Evolutionary conservation across 2,113 vertebrate genomes (phyloP).

Genomic region (Ahaetulla prasina): DNA sequence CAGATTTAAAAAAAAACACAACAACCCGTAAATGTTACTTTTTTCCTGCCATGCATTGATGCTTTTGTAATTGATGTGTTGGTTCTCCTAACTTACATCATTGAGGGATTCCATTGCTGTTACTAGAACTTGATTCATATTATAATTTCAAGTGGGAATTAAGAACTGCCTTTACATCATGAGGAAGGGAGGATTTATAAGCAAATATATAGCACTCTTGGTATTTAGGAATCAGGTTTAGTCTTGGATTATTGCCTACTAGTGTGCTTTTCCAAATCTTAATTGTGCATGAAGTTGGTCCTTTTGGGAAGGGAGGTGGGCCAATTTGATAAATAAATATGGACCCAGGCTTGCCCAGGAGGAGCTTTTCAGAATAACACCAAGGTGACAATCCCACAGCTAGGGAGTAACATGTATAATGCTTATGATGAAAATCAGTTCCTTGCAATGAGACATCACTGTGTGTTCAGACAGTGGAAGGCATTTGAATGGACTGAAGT

Average conservation of each 20-base stretch:
- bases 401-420: neutral
- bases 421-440: neutral
- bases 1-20: slow-evolving; percentile 25
- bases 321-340: slow-evolving; percentile 4
- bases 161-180: neutral
- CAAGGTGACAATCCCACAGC: neutral
- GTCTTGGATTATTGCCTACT: neutral
- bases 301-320: slow-evolving; percentile 2
- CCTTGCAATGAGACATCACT: neutral
- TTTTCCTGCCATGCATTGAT: neutral
- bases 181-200: neutral
- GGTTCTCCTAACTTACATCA: neutral
- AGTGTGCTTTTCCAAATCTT: slow-evolving; percentile 5
- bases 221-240: neutral
- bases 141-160: neutral
- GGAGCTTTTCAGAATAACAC: neutral
- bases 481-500: neutral
- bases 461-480: neutral
- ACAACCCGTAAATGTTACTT: slow-evolving; percentile 12
- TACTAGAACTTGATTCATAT: neutral
- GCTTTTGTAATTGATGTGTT: fast-evolving
- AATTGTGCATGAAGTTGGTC: neutral
- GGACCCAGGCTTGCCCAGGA: neutral
- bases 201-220: neutral
- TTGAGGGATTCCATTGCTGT: neutral